Evolutionary conservation across 2,888 invertebrate species (phyloP).

Genomic region (Alsophila aescularia): DNA sequence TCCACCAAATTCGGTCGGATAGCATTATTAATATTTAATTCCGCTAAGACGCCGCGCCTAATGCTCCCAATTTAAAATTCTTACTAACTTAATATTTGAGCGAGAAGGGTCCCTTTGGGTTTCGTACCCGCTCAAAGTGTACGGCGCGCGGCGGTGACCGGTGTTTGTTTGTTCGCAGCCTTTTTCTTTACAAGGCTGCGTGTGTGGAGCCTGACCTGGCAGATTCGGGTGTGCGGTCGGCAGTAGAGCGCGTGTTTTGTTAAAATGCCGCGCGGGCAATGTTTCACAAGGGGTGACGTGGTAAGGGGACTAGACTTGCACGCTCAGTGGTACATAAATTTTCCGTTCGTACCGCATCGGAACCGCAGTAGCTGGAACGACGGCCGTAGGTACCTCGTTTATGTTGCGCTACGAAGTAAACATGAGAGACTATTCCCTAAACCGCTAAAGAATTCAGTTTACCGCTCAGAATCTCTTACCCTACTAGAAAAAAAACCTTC

Average conservation of each 20-base stretch:
- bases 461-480: too few species aligned
- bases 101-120: constrained; percentile 60
- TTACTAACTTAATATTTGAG: constrained; percentile 81
- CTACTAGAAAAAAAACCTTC: too few species aligned
- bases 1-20: constrained; percentile 62
- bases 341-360: constrained; percentile 77
- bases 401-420: constrained; percentile 75
- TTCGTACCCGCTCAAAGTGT: constrained; percentile 56
- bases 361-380: constrained; percentile 75
- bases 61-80: constrained; percentile 80
- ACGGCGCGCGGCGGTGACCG: constrained; percentile 43
- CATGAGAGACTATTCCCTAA: constrained; percentile 25
- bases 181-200: constrained; percentile 63
- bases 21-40: constrained; percentile 81
- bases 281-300: constrained; percentile 56
- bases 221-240: constrained; percentile 44
- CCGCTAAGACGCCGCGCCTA: constrained; percentile 70
- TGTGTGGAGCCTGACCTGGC: constrained; percentile 36
- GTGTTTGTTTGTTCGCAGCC: constrained; percentile 63
- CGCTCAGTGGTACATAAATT: constrained; percentile 79
- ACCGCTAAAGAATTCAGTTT: background rate
- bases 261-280: constrained; percentile 55
- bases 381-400: constrained; percentile 64
- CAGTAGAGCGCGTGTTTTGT: constrained; percentile 60
- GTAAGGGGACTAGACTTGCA: constrained; percentile 69